A percentile compares a stretch with the other conserved stretches of the same genome.
phyloP scores from a whole-genome alignment of 2,797 vertebrate species.

The Microctenopoma stevenorrisi region DNA sequence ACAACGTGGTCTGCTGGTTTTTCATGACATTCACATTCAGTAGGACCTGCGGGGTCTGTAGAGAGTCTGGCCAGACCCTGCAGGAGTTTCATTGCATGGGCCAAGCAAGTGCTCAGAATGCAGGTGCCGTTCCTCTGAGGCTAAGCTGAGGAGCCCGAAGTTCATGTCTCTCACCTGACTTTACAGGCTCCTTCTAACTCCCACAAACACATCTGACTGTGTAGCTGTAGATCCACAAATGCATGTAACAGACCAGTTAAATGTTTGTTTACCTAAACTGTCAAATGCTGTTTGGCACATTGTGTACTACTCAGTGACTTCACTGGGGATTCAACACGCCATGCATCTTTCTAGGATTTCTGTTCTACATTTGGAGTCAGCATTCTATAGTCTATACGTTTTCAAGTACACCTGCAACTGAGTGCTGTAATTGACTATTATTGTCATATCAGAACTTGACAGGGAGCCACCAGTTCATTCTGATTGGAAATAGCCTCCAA shows the following conservation, averaged over 20 bases:
- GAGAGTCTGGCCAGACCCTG: conserved; percentile 44
- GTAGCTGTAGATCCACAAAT: neutral
- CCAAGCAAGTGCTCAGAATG: conserved; percentile 38
- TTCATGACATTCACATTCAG: conserved; percentile 64
- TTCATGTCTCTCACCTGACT: conserved; percentile 25
- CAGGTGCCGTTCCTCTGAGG: conserved; percentile 46
- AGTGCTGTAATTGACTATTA: neutral
- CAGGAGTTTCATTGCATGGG: conserved; percentile 46
- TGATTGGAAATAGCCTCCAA: conserved; percentile 4
- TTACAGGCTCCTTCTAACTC: neutral
- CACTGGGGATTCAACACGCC: neutral
- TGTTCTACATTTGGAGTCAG: neutral
- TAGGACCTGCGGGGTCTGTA: conserved; percentile 41
- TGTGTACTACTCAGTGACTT: neutral
- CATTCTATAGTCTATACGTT: neutral
- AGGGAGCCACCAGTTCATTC: neutral
- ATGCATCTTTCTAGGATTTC: neutral
- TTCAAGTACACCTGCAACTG: neutral
- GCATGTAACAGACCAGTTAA: neutral
- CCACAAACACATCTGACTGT: conserved; percentile 11
- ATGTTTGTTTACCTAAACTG: neutral
- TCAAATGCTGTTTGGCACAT: neutral
- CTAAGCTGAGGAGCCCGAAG: conserved; percentile 26
- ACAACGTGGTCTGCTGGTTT: conserved; percentile 43
- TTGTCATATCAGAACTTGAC: conserved; percentile 1